Evolutionary conservation across 1,140 invertebrate genomes (phyloP), one percentile per base, ranked within the genome.

Genomic region (Agraylea sexmaculata): DNA sequence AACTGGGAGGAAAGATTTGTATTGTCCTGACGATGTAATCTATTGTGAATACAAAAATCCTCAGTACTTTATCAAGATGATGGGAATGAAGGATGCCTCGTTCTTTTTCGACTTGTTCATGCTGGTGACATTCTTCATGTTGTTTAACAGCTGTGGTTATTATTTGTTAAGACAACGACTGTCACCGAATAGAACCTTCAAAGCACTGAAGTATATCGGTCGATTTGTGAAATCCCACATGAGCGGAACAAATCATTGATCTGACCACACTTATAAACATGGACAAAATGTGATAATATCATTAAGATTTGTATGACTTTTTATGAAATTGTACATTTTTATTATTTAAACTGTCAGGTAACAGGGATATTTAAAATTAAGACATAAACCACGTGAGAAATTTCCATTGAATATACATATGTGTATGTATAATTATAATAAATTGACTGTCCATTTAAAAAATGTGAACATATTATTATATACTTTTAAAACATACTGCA

Each of bases 1-100:
- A 1, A 73, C 75, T 25, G 72, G 80, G 29, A 65, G 89, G 21
- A 59, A 59, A 3, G 74, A 77, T 42, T 58, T 86, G 5, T 53
- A 66, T 11, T 87, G 84, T 60, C 79, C 80, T 0, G 56, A 66
- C 0, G 53, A 64, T 0, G 75, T 79, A 45, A 60, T 72, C 8
- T 80, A 78, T 50, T 88, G 83, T 52, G 70, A 78, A 42, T 83
- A 78, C 41, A 71, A 69, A 40, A 72, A 74, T 46, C 71, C 78
- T 0, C 59, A 68, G 49, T 67, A 73, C 49, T 66, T 80, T 37
- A 59, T 78, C 1, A 61, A 64, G 47, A 52, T 66, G 37, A 73
- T 78, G 69, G 68, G 76, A 2, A 75, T 82, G 73, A 69, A 75
- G 7, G 59, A 73, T 3, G 60, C 66, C 0, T 67, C 69, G 1